Evolutionary conservation across 2,797 vertebrate species (phyloP).

Genomic region (Enteromius mattozi): DNA sequence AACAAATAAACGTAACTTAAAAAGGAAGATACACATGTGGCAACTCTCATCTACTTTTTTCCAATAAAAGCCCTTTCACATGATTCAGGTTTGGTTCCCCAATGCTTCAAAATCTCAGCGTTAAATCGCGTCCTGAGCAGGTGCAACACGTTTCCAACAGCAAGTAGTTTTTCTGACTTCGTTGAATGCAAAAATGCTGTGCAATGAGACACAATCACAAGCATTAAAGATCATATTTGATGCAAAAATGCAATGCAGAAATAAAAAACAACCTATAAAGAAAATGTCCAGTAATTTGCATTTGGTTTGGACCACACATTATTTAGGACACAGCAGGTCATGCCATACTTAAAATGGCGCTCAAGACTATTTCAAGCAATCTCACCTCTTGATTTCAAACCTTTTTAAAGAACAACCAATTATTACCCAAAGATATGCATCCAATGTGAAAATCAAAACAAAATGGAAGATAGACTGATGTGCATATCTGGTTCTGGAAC

Average conservation of each 20-base stretch:
- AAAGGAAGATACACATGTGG: constrained; percentile 29
- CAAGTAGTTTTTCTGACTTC: neutral
- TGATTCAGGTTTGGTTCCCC: neutral
- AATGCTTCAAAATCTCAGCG: neutral
- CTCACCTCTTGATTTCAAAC: neutral
- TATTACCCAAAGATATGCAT: neutral
- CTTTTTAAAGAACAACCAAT: neutral
- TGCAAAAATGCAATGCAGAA: neutral
- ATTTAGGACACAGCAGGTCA: neutral
- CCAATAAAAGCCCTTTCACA: constrained; percentile 5
- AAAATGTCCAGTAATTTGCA: neutral
- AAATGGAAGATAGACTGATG: neutral
- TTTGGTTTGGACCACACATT: neutral
- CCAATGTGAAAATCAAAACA: neutral
- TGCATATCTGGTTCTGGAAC: neutral
- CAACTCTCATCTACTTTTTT: neutral
- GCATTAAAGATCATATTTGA: neutral
- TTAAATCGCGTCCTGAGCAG: neutral
- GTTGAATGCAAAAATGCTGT: neutral
- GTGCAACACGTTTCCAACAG: neutral
- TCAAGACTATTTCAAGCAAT: too few relatives aligned
- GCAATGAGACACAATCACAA: neutral
- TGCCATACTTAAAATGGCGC: too few relatives aligned
- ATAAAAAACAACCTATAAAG: neutral
- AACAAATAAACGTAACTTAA: neutral